A percentile compares a stretch with the other conserved stretches of the same genome.
phyloP scores from a whole-genome alignment of 92 coral and sea anemone genomes.

The Hydrozoanthus gracilis region DNA sequence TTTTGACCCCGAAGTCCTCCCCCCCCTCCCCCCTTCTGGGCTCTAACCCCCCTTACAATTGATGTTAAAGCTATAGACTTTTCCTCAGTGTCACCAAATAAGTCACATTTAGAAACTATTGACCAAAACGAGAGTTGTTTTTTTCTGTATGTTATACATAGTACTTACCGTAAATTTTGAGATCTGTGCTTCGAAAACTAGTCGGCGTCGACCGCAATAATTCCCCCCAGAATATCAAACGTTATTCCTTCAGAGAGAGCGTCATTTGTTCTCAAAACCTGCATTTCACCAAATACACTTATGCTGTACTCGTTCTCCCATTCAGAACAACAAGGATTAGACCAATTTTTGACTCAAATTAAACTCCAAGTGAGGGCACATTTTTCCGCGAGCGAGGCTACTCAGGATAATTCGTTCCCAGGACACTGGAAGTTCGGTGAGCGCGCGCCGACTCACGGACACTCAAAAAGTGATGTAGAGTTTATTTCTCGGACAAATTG shows the following conservation, averaged over 20 bases:
- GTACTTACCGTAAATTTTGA: not conserved
- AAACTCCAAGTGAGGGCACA: not conserved
- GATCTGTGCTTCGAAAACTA: not conserved
- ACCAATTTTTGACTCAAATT: not conserved
- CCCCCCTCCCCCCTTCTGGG: too few relatives aligned
- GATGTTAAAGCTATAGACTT: too few relatives aligned
- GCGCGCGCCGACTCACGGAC: conserved; percentile 7
- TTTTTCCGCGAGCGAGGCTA: not conserved
- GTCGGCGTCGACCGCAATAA: not conserved
- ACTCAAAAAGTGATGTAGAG: not conserved
- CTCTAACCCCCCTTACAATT: not conserved
- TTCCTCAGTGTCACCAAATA: not conserved
- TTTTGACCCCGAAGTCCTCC: too few relatives aligned
- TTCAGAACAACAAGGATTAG: not conserved
- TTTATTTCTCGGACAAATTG: not conserved
- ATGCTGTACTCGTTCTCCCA: too few relatives aligned
- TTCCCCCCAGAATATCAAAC: not conserved
- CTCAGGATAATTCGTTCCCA: not conserved
- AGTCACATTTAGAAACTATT: conserved; percentile 12
- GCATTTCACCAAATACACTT: not conserved
- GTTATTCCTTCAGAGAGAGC: not conserved
- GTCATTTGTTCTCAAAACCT: not conserved
- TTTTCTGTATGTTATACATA: too few relatives aligned
- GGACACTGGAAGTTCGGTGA: not conserved
- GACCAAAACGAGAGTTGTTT: not conserved